Evolutionary conservation across 2,888 invertebrate species (phyloP).

Genomic region (Adineta ricciae): DNA sequence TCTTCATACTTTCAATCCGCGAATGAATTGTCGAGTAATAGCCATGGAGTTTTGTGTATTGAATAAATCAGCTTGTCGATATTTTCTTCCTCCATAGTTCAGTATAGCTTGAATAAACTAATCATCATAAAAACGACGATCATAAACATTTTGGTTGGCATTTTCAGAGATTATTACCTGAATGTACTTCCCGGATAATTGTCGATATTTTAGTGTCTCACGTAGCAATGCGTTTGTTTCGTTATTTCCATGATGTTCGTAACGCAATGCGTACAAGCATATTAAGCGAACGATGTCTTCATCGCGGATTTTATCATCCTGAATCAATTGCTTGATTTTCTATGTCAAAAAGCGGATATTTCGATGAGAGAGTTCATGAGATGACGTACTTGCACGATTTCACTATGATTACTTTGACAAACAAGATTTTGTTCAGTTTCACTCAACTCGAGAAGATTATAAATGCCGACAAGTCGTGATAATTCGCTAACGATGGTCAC

Average conservation of each 20-base stretch:
- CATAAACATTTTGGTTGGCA: not conserved
- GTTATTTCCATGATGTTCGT: slow-evolving; percentile 73
- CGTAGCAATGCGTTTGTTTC: slow-evolving; percentile 64
- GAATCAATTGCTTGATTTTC: slow-evolving; percentile 28
- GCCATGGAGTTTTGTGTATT: slow-evolving; percentile 71
- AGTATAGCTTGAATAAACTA: slow-evolving; percentile 60
- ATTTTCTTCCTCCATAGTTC: slow-evolving; percentile 74
- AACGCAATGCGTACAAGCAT: slow-evolving; percentile 80
- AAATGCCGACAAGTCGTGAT: slow-evolving; percentile 64
- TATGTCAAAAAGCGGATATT: slow-evolving; percentile 44
- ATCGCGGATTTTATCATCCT: slow-evolving; percentile 62
- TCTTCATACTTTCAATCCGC: slow-evolving; percentile 61
- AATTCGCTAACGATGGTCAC: slow-evolving; percentile 90
- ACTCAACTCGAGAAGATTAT: slow-evolving; percentile 74
- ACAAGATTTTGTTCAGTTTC: slow-evolving; percentile 74
- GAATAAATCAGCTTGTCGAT: slow-evolving; percentile 69
- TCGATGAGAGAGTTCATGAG: slow-evolving; percentile 56
- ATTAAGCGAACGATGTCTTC: slow-evolving; percentile 76
- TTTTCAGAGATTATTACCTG: not conserved
- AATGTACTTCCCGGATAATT: not conserved
- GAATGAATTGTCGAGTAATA: slow-evolving; percentile 71
- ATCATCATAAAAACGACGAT: not conserved
- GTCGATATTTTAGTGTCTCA: slow-evolving; percentile 58
- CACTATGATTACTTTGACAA: slow-evolving; percentile 59
- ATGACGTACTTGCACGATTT: slow-evolving; percentile 55